These are phyloP conservation scores for Tenebrio molitor DNA, from an alignment of 1,140 invertebrate genomes.

Conservation along the genomic window DNA sequence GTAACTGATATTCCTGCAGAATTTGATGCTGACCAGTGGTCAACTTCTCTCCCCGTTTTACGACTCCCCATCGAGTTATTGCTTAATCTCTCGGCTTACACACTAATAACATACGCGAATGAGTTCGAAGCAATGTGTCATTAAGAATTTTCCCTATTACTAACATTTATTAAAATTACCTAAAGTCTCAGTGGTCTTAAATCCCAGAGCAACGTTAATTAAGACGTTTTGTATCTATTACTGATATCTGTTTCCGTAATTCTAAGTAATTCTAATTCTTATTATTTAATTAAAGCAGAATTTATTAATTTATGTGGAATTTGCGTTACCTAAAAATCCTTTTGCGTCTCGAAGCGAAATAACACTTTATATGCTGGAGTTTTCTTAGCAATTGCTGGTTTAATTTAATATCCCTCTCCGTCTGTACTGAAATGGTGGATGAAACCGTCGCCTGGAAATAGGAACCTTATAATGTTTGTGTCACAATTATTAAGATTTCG, in stretches of 20 bases:
- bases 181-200: too few species aligned
- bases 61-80: conserved; percentile 56
- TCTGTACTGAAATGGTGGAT: conserved; percentile 34
- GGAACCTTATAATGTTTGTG: conserved; percentile 57
- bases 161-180: conserved; percentile 42
- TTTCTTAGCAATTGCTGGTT: conserved; percentile 57
- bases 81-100: conserved; percentile 60
- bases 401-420: conserved; percentile 56
- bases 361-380: conserved; percentile 52
- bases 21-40: conserved; percentile 57
- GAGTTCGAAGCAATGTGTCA: conserved; percentile 56
- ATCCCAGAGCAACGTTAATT: too few species aligned
- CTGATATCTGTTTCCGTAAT: too few species aligned
- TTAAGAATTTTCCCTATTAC: conserved; percentile 58
- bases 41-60: conserved; percentile 57
- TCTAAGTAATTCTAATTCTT: too few species aligned
- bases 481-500: conserved; percentile 64
- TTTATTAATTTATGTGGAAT: conserved; percentile 51
- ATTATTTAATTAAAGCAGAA: conserved; percentile 51
- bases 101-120: conserved; percentile 59
- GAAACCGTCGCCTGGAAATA: conserved; percentile 28
- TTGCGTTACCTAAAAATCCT: background rate
- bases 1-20: conserved; percentile 36
- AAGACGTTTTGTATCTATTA: too few species aligned
- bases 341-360: conserved; percentile 45